Evolutionary conservation across 1,140 invertebrate species (phyloP).

Genomic region (Lepidotrigona ventralis): DNA sequence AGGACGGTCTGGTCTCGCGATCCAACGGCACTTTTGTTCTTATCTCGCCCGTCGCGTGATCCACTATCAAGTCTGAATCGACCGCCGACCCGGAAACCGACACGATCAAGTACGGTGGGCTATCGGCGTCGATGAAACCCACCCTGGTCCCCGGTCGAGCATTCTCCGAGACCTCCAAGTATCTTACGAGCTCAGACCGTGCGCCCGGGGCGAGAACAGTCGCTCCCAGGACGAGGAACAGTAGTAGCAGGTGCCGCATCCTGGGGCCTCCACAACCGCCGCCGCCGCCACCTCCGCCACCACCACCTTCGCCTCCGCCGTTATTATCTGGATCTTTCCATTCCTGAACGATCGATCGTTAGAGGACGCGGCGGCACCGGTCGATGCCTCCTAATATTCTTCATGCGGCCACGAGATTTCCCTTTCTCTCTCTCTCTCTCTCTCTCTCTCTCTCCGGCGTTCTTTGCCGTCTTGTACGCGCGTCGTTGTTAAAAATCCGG

Average conservation of each 20-base stretch:
- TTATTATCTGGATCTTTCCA: conserved; percentile 75
- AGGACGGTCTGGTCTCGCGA: conserved; percentile 91
- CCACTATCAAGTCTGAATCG: conserved; percentile 93
- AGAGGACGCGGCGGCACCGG: conserved; percentile 8
- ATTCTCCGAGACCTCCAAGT: conserved; percentile 93
- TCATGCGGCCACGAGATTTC: conserved; percentile 1
- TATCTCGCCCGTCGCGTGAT: conserved; percentile 95
- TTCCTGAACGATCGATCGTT: conserved; percentile 56
- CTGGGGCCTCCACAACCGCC: conserved; percentile 66
- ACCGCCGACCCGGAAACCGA: conserved; percentile 91
- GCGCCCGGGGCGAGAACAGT: conserved; percentile 67
- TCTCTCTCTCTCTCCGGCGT: neutral
- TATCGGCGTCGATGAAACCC: conserved; percentile 88
- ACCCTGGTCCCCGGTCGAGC: conserved; percentile 92
- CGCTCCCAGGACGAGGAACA: conserved; percentile 74
- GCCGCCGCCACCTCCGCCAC: conserved; percentile 60
- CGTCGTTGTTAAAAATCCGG: neutral
- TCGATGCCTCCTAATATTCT: conserved; percentile 17
- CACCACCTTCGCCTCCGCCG: conserved; percentile 59
- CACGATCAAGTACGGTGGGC: conserved; percentile 93
- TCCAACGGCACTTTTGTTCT: conserved; percentile 92
- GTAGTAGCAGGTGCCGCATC: conserved; percentile 73
- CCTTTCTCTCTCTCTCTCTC: neutral
- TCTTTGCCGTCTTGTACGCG: neutral
- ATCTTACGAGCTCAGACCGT: conserved; percentile 85